A percentile compares a stretch with the other conserved stretches of the same genome.
Evolutionary conservation across 2,797 vertebrate genomes (phyloP).

Genomic region (Catostomus latipinnis): DNA sequence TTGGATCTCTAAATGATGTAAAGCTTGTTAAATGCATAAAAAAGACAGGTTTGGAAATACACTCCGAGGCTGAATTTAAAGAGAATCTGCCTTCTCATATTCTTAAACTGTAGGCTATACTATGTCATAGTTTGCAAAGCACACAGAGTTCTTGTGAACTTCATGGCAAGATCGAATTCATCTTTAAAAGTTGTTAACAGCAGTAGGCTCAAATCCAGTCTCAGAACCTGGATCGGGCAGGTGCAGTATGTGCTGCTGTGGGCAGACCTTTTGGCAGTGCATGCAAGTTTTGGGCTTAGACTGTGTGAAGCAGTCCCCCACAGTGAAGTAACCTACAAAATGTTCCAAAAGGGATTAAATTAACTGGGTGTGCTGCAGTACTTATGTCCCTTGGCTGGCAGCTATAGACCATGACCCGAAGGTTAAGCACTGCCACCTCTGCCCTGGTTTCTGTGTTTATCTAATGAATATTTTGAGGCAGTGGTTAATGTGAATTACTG

Average conservation of each 20-base stretch:
- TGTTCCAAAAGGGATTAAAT: slow-evolving; percentile 77
- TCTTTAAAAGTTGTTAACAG: slow-evolving; percentile 74
- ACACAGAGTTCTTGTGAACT: slow-evolving; percentile 64
- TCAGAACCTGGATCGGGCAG: slow-evolving; percentile 69
- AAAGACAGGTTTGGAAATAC: slow-evolving; percentile 63
- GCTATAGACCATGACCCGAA: slow-evolving; percentile 67
- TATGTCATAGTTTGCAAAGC: slow-evolving; percentile 65
- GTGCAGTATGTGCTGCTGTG: slow-evolving; percentile 71
- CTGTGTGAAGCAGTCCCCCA: slow-evolving; percentile 68
- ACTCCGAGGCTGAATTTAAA: slow-evolving; percentile 70
- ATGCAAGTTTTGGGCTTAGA: slow-evolving; percentile 69
- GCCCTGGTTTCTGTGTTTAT: slow-evolving; percentile 61
- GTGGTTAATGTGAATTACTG: slow-evolving; percentile 10
- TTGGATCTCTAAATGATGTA: slow-evolving; percentile 73
- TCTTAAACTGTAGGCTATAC: slow-evolving; percentile 73
- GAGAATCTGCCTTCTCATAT: slow-evolving; percentile 70
- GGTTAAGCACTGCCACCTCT: slow-evolving; percentile 61
- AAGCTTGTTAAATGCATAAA: slow-evolving; percentile 67
- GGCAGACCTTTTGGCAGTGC: slow-evolving; percentile 76
- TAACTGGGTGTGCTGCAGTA: slow-evolving; percentile 65
- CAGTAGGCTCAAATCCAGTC: slow-evolving; percentile 65
- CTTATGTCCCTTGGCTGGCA: slow-evolving; percentile 67
- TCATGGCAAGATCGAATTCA: slow-evolving; percentile 74
- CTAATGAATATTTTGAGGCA: slow-evolving; percentile 36
- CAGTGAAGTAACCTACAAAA: slow-evolving; percentile 73